These are phyloP conservation scores for Cheilinus undulatus DNA, from an alignment of 2,113 vertebrate genomes.

Conservation along the genomic window DNA sequence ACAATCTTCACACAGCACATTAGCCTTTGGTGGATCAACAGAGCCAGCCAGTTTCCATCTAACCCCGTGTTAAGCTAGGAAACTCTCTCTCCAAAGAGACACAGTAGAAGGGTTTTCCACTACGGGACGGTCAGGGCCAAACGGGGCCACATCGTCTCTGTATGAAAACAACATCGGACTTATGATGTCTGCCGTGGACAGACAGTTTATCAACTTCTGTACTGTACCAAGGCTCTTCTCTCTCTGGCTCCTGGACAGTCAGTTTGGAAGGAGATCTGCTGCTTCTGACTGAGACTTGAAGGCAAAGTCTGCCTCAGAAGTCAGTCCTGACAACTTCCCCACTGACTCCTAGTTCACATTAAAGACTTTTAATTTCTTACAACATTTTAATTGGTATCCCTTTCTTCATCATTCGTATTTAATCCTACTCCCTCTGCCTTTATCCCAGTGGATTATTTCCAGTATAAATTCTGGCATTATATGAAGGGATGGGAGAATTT, in stretches of 20 bases:
- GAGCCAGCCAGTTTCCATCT: constrained; percentile 74
- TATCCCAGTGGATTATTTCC: too few species aligned
- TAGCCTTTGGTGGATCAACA: constrained; percentile 60
- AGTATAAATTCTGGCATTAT: too few species aligned
- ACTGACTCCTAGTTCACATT: too few species aligned
- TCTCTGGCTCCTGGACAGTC: not conserved
- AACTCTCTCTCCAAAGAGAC: constrained; percentile 58
- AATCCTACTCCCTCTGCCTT: too few species aligned
- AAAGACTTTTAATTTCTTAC: too few species aligned
- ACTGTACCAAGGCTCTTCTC: not conserved
- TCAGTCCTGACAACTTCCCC: not conserved
- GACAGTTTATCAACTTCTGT: not conserved
- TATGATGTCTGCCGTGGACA: not conserved
- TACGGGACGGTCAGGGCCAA: constrained; percentile 40
- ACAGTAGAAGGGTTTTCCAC: constrained; percentile 57
- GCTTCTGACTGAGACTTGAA: not conserved
- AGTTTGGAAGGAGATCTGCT: not conserved
- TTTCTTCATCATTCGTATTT: too few species aligned
- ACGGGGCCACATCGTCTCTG: constrained; percentile 4
- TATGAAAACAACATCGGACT: constrained; percentile 27
- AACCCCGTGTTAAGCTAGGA: constrained; percentile 61
- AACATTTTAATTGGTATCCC: too few species aligned
- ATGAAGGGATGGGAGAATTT: too few species aligned
- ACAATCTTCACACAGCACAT: constrained; percentile 73
- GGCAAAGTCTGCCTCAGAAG: not conserved